phyloP scores from a whole-genome alignment of 2,888 invertebrate genomes.

The Mimumesa dahlbomi region DNA sequence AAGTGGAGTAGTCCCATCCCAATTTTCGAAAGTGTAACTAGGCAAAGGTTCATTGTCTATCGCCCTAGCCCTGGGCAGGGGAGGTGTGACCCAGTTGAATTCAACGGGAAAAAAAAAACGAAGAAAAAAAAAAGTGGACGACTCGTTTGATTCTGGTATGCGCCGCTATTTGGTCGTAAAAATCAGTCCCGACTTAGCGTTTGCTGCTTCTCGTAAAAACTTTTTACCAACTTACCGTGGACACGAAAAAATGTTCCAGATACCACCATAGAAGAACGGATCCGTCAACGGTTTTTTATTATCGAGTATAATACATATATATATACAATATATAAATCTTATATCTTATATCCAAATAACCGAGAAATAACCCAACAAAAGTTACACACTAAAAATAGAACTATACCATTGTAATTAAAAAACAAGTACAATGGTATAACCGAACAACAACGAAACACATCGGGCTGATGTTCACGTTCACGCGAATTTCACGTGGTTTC shows the following conservation, averaged over 20 bases:
- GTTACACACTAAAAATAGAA: too few species aligned
- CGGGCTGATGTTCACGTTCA: too few species aligned
- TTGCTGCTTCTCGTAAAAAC: constrained; percentile 41
- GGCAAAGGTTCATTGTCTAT: constrained; percentile 43
- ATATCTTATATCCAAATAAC: too few species aligned
- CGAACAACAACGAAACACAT: too few species aligned
- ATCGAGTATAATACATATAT: constrained; percentile 24
- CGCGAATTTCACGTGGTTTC: too few species aligned
- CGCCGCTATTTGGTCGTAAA: constrained; percentile 40
- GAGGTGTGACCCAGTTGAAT: constrained; percentile 46
- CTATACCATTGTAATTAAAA: too few species aligned
- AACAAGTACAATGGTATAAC: too few species aligned
- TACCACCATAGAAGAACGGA: constrained; percentile 34
- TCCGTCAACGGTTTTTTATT: constrained; percentile 23
- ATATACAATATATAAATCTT: background rate
- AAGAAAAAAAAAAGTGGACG: constrained; percentile 13
- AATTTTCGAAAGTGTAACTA: constrained; percentile 64
- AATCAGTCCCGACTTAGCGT: constrained; percentile 26
- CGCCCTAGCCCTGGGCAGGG: constrained; percentile 41
- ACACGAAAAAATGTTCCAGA: constrained; percentile 40
- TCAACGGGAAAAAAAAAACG: constrained; percentile 6
- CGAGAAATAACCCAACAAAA: background rate
- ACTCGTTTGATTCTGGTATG: constrained; percentile 39
- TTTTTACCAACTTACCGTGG: constrained; percentile 35
- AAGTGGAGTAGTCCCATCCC: constrained; percentile 56